Conservation (phyloP, 2,888 invertebrate species). For the Euplexia lucipara region DNA sequence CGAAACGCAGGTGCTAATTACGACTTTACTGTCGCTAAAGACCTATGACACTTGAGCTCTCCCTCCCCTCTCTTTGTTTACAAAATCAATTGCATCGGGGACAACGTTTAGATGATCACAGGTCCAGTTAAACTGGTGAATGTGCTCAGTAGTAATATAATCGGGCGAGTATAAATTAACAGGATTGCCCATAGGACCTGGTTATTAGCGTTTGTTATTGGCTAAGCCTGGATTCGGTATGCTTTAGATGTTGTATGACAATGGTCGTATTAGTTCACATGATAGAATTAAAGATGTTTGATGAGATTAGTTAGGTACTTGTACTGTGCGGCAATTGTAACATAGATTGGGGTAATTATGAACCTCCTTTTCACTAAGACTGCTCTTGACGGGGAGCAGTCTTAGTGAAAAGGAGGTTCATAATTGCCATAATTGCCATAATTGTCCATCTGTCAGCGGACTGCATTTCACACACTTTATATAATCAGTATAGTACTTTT, state of each 20-base stretch:
- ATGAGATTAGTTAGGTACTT: neutral
- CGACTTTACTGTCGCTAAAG: slow-evolving; percentile 70
- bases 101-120: slow-evolving; percentile 26
- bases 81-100: slow-evolving; percentile 2
- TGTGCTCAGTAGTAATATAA: slow-evolving; percentile 57
- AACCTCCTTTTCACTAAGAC: neutral
- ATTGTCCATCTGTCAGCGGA: too few relatives aligned
- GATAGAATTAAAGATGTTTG: slow-evolving; percentile 4
- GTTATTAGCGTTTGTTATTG: slow-evolving; percentile 66
- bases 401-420: too few relatives aligned
- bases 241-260: slow-evolving; percentile 8
- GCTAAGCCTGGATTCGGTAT: slow-evolving; percentile 39
- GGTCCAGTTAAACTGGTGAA: slow-evolving; percentile 38
- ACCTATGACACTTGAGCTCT: slow-evolving; percentile 67
- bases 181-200: slow-evolving; percentile 55
- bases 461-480: too few relatives aligned
- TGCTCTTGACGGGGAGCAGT: too few relatives aligned
- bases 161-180: slow-evolving; percentile 66
- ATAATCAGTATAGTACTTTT: too few relatives aligned
- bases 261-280: neutral
- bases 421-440: too few relatives aligned
- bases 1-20: slow-evolving; percentile 84
- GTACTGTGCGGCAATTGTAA: neutral
- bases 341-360: neutral
- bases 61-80: slow-evolving; percentile 29